phyloP scores from a whole-genome alignment of 2,888 invertebrate species.

The Heliothis peltigera region DNA sequence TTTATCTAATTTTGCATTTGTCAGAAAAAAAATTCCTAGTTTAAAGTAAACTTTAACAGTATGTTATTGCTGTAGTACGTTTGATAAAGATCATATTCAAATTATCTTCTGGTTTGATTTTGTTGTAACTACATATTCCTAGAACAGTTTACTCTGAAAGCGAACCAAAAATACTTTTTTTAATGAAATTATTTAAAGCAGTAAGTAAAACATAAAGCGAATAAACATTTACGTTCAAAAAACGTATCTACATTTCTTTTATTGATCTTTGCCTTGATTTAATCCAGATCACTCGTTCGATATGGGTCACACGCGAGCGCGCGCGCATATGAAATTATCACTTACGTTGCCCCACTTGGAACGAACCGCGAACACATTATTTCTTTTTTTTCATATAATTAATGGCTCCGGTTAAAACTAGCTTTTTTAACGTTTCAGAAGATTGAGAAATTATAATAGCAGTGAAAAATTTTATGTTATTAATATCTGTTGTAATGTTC shows the following conservation, averaged over 20 bases:
- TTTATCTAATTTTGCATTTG: too few relatives aligned
- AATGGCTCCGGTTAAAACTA: conserved; percentile 40
- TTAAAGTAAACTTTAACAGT: too few relatives aligned
- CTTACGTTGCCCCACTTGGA: conserved; percentile 72
- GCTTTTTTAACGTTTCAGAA: conserved; percentile 37
- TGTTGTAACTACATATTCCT: too few relatives aligned
- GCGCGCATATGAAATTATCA: conserved; percentile 73
- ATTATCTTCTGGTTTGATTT: too few relatives aligned
- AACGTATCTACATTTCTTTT: background rate
- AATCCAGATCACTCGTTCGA: conserved; percentile 68
- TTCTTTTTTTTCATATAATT: conserved; percentile 47
- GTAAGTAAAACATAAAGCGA: conserved; percentile 3
- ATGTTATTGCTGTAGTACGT: too few relatives aligned
- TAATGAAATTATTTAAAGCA: background rate
- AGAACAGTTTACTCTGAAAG: too few relatives aligned
- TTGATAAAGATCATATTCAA: too few relatives aligned
- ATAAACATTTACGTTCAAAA: conserved; percentile 8
- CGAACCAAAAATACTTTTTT: too few relatives aligned
- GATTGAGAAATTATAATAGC: conserved; percentile 24
- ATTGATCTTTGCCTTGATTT: conserved; percentile 71
- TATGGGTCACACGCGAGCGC: conserved; percentile 73
- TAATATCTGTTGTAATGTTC: conserved; percentile 19
- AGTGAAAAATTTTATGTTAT: conserved; percentile 34
- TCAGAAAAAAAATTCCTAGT: too few relatives aligned
- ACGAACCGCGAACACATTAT: conserved; percentile 46